Percentiles rank a stretch among this genome's conserved stretches.
Evolutionary conservation across 2,113 vertebrate genomes (phyloP).

Genomic region (Pithys albifrons): DNA sequence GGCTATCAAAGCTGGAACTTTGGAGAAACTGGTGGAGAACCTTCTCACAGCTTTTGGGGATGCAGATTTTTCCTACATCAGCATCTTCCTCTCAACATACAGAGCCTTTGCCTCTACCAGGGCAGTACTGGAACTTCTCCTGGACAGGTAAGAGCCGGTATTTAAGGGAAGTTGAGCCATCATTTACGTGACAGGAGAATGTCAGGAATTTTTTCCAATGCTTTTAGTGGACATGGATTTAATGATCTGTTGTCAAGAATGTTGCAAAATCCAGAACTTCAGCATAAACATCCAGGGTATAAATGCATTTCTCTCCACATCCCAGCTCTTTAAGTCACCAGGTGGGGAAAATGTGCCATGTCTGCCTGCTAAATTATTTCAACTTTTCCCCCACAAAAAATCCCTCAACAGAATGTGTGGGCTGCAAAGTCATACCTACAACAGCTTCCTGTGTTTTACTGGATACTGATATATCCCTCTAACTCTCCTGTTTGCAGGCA

Average conservation of each 20-base stretch:
- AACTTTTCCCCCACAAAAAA: neutral
- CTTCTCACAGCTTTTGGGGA: slow-evolving; percentile 90
- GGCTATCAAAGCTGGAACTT: slow-evolving; percentile 90
- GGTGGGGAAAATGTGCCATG: neutral
- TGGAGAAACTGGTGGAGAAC: slow-evolving; percentile 95
- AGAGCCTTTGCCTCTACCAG: slow-evolving; percentile 86
- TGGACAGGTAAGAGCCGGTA: slow-evolving; percentile 79
- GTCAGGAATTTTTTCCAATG: neutral
- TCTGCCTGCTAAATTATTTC: neutral
- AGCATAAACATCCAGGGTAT: neutral
- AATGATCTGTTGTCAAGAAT: neutral
- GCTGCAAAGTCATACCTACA: neutral
- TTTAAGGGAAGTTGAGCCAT: neutral
- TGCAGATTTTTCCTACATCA: slow-evolving; percentile 94
- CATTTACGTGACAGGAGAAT: neutral
- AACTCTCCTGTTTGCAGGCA: neutral
- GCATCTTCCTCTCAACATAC: slow-evolving; percentile 94
- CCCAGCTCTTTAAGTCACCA: neutral
- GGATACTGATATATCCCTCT: neutral
- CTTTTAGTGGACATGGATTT: neutral
- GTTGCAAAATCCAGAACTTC: neutral
- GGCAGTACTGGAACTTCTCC: slow-evolving; percentile 86
- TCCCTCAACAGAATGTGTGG: neutral
- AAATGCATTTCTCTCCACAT: neutral
- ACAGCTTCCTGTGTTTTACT: neutral